Percentiles rank a stretch among this genome's conserved stretches.
phyloP scores from a whole-genome alignment of 2,888 invertebrate species.

The Drosophila gaucha region DNA sequence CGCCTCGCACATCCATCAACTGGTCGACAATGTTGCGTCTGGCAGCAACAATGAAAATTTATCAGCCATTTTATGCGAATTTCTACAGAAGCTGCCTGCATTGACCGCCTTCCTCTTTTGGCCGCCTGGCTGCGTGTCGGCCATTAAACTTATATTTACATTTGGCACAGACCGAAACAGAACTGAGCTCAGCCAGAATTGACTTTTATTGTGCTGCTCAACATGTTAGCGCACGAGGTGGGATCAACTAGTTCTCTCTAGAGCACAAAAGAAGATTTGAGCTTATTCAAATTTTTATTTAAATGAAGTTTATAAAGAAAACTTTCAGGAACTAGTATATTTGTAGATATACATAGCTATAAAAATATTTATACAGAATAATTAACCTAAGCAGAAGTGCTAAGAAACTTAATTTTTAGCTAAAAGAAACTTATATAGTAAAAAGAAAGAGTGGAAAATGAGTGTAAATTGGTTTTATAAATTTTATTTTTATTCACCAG shows the following conservation, averaged over 20 bases:
- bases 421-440: too few relatives aligned
- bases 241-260: neutral
- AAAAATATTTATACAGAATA: too few relatives aligned
- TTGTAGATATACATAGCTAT: too few relatives aligned
- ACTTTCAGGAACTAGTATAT: too few relatives aligned
- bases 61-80: conserved; percentile 66
- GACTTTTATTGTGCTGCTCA: conserved; percentile 40
- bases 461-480: too few relatives aligned
- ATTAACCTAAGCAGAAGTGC: too few relatives aligned
- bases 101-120: conserved; percentile 11
- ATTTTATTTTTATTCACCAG: too few relatives aligned
- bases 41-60: conserved; percentile 65
- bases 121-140: conserved; percentile 33
- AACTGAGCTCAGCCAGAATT: conserved; percentile 21
- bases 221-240: conserved; percentile 24
- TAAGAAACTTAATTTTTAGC: too few relatives aligned
- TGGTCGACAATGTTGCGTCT: conserved; percentile 45
- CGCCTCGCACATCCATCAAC: conserved; percentile 52
- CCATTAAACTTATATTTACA: conserved; percentile 66
- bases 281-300: too few relatives aligned
- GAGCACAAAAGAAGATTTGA: too few relatives aligned
- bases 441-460: too few relatives aligned
- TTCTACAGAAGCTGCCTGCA: conserved; percentile 22
- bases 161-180: conserved; percentile 37
- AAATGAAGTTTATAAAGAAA: too few relatives aligned